phyloP scores from a whole-genome alignment of 2,888 invertebrate genomes.

The Tryphoninae sp. region DNA sequence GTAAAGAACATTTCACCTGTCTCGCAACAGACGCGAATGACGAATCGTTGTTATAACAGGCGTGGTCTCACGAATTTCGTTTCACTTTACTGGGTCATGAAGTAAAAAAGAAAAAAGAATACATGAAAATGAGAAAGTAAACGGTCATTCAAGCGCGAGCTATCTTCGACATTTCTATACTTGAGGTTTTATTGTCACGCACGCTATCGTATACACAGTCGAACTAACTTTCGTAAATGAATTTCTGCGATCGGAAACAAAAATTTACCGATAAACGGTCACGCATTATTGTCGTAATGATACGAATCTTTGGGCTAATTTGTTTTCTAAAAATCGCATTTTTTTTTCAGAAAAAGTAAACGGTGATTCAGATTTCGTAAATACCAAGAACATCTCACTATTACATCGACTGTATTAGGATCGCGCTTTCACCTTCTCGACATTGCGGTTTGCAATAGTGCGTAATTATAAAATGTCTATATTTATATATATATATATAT shows the following conservation, averaged over 20 bases:
- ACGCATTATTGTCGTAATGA: background rate
- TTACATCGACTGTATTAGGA: conserved; percentile 17
- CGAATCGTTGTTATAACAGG: conserved; percentile 16
- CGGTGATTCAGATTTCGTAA: background rate
- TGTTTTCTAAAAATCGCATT: conserved; percentile 9
- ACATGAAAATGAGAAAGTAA: conserved; percentile 41
- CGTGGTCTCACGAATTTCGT: conserved; percentile 33
- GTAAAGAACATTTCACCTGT: conserved; percentile 8
- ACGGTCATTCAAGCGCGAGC: background rate
- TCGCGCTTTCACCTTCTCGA: conserved; percentile 55
- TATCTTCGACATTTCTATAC: conserved; percentile 6
- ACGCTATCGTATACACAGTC: background rate
- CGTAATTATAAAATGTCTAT: background rate
- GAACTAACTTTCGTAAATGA: conserved; percentile 9
- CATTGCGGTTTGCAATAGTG: conserved; percentile 30
- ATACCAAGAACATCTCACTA: conserved; percentile 29
- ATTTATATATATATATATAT: conserved; percentile 1
- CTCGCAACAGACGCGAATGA: conserved; percentile 20
- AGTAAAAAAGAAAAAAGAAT: conserved; percentile 8
- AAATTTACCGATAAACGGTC: background rate
- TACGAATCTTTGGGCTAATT: conserved; percentile 32
- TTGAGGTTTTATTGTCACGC: background rate
- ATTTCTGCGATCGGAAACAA: background rate
- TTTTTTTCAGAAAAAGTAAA: conserved; percentile 6
- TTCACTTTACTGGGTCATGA: conserved; percentile 36